A percentile compares a stretch with the other conserved stretches of the same genome.
Conservation (phyloP, 2,888 invertebrate genomes). For the Micoletzkya japonica region DNA sequence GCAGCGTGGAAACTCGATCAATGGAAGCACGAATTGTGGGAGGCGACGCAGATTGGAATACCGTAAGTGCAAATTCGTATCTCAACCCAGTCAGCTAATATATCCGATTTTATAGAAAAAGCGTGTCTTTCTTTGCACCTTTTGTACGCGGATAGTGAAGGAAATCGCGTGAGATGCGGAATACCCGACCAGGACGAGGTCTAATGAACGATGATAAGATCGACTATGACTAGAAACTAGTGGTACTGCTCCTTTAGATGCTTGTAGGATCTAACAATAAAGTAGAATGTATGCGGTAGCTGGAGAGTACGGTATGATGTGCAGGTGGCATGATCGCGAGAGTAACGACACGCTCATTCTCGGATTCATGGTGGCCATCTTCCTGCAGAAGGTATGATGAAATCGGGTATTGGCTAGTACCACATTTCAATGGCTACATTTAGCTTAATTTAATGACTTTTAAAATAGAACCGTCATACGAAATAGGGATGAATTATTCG, state of each 20-base stretch:
- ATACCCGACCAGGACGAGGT: too few relatives aligned
- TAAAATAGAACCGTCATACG: neutral
- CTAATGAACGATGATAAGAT: too few relatives aligned
- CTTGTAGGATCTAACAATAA: neutral
- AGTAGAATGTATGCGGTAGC: neutral
- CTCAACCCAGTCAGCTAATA: too few relatives aligned
- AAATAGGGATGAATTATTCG: neutral
- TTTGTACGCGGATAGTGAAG: too few relatives aligned
- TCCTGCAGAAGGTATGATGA: conserved; percentile 72
- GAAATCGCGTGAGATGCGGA: too few relatives aligned
- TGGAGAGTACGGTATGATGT: neutral
- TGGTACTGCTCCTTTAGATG: too few relatives aligned
- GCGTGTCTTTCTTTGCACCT: too few relatives aligned
- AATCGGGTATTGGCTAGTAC: too few relatives aligned
- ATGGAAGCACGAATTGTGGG: conserved; percentile 73
- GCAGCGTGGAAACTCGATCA: conserved; percentile 93
- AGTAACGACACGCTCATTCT: conserved; percentile 95
- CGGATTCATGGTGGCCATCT: conserved; percentile 91
- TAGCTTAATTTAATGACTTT: neutral
- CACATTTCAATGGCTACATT: too few relatives aligned
- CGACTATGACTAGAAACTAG: too few relatives aligned
- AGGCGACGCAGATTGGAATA: conserved; percentile 25
- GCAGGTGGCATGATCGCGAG: conserved; percentile 79
- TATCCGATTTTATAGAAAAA: too few relatives aligned
- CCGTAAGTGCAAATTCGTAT: too few relatives aligned